These are phyloP conservation scores for Scaptomyza graminum DNA, from an alignment of 1,140 invertebrate species.

Conservation along the genomic window DNA sequence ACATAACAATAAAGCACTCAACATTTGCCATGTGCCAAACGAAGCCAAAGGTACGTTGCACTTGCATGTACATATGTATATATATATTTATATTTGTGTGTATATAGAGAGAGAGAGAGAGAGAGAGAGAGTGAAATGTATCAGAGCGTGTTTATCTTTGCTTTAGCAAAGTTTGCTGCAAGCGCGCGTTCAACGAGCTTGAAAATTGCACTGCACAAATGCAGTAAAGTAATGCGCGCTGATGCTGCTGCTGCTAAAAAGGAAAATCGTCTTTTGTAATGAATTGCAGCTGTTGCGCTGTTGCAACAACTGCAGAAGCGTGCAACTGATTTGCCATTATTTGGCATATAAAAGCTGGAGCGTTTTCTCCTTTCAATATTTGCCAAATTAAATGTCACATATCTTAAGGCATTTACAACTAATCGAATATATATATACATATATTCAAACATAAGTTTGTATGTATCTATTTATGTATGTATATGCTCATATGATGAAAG, in stretches of 20 bases:
- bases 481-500: neutral
- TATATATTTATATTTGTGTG: neutral
- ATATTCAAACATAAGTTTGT: neutral
- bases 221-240: conserved; percentile 58
- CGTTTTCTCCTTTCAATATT: conserved; percentile 30
- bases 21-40: conserved; percentile 68
- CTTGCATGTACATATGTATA: conserved; percentile 3
- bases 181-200: conserved; percentile 58
- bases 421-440: neutral
- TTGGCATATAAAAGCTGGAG: conserved; percentile 48
- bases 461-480: neutral
- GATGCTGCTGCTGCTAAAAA: conserved; percentile 39
- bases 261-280: conserved; percentile 76
- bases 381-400: conserved; percentile 38
- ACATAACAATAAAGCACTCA: conserved; percentile 82
- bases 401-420: conserved; percentile 46
- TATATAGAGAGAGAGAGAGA: neutral
- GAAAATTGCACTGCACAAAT: conserved; percentile 71
- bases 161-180: conserved; percentile 16
- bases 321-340: conserved; percentile 68
- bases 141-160: conserved; percentile 23
- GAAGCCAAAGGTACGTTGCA: conserved; percentile 54
- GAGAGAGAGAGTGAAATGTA: conserved; percentile 4
- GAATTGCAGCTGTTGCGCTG: conserved; percentile 72
- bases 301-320: conserved; percentile 2